Evolutionary conservation across 2,113 vertebrate species (phyloP).

Genomic region (Sorex fumeus): DNA sequence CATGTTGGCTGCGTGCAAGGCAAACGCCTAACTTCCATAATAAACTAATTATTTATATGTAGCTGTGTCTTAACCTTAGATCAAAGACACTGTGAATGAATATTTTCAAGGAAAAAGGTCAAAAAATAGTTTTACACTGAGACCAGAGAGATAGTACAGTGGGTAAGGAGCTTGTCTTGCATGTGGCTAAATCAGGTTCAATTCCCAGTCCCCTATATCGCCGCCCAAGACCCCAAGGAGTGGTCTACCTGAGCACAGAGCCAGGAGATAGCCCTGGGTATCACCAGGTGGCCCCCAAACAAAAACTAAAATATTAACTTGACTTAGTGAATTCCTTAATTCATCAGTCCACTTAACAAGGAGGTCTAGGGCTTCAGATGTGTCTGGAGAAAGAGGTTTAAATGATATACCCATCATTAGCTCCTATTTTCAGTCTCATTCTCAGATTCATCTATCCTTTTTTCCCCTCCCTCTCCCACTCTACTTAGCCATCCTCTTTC

Average conservation of each 20-base stretch:
- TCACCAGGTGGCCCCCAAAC: no score
- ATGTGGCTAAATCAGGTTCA: no score
- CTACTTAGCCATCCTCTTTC: no score
- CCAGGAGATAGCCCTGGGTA: no score
- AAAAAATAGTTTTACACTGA: not conserved
- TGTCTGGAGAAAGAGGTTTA: not conserved
- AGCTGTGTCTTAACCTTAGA: not conserved
- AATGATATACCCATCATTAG: no score
- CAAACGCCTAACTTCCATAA: not conserved
- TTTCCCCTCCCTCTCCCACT: fast-evolving
- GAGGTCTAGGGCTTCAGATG: not conserved
- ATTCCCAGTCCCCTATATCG: no score
- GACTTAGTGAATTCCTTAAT: not conserved
- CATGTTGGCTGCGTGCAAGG: no score
- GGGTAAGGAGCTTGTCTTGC: no score
- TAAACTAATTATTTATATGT: not conserved
- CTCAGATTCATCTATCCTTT: not conserved
- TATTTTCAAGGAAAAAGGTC: not conserved
- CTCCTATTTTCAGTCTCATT: not conserved
- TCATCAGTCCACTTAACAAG: not conserved
- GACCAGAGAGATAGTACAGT: no score
- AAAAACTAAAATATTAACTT: no score
- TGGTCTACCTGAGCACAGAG: no score
- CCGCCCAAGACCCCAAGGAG: no score
- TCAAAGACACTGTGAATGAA: not conserved